Percentiles rank a stretch among this genome's conserved stretches.
phyloP scores from a whole-genome alignment of 2,888 invertebrate species.

The Nemapogon koenigi region DNA sequence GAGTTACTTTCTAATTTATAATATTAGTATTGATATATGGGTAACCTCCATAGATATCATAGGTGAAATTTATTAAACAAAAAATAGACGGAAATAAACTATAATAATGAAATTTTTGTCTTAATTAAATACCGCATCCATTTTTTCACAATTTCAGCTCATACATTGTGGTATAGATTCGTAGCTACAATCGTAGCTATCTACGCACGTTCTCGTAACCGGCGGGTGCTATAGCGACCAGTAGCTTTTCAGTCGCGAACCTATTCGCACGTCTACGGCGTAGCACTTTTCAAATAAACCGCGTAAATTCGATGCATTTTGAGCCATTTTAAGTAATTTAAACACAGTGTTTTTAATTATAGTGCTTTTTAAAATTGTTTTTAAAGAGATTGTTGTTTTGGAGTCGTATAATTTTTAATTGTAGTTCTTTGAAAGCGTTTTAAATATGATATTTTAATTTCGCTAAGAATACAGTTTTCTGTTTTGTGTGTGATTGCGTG shows the following conservation, averaged over 20 bases:
- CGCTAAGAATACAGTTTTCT: not conserved
- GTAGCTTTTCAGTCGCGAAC: conserved; percentile 1
- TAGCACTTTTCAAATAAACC: not conserved
- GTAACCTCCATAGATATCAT: no score
- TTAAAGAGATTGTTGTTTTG: not conserved
- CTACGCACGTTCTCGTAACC: conserved; percentile 7
- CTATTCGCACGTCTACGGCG: not conserved
- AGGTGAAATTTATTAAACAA: no score
- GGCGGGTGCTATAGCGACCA: conserved; percentile 8
- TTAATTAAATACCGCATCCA: no score
- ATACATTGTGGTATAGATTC: conserved; percentile 3
- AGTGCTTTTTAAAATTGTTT: not conserved
- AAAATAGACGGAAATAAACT: no score
- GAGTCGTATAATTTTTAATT: not conserved
- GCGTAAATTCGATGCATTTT: no score
- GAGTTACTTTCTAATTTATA: no score
- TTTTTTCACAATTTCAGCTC: not conserved
- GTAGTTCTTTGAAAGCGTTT: not conserved
- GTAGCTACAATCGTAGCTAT: conserved; percentile 6
- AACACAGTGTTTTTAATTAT: conserved; percentile 1
- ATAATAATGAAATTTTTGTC: no score
- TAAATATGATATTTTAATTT: conserved; percentile 7
- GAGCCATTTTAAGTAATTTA: conserved; percentile 3
- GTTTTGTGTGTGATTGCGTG: conserved; percentile 5
- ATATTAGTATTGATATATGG: no score